phyloP scores from a whole-genome alignment of 2,888 invertebrate genomes.

The Mesochorus sp. region DNA sequence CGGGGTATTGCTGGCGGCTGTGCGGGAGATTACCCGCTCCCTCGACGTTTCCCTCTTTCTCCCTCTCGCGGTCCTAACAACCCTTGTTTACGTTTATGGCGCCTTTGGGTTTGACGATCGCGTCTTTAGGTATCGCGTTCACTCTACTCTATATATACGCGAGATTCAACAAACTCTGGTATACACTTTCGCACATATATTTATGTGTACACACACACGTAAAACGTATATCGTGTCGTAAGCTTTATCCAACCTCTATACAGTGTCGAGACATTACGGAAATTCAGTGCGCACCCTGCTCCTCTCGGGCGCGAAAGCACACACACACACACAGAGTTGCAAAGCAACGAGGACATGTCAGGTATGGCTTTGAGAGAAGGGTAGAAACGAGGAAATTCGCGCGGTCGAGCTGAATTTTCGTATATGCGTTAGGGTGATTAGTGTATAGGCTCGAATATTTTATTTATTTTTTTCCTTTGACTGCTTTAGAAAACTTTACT shows the following conservation, averaged over 20 bases:
- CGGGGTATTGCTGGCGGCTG: slow-evolving; percentile 68
- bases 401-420: background rate
- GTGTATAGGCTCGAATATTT: background rate
- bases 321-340: background rate
- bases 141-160: slow-evolving; percentile 46
- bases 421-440: background rate
- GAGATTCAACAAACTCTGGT: slow-evolving; percentile 27
- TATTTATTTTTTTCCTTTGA: too few species aligned
- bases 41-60: background rate
- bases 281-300: slow-evolving; percentile 45
- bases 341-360: slow-evolving; percentile 17
- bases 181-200: background rate
- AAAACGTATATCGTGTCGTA: background rate
- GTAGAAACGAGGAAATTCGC: slow-evolving; percentile 45
- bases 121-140: slow-evolving; percentile 69
- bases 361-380: slow-evolving; percentile 19
- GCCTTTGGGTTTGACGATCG: slow-evolving; percentile 78
- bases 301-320: slow-evolving; percentile 35
- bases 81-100: slow-evolving; percentile 81
- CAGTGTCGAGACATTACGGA: slow-evolving; percentile 35
- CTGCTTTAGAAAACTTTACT: too few species aligned
- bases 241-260: slow-evolving; percentile 7
- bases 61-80: slow-evolving; percentile 69
- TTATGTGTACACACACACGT: background rate
- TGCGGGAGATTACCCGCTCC: slow-evolving; percentile 22